phyloP scores from a whole-genome alignment of 2,113 vertebrate species.

The Propithecus coquereli region DNA sequence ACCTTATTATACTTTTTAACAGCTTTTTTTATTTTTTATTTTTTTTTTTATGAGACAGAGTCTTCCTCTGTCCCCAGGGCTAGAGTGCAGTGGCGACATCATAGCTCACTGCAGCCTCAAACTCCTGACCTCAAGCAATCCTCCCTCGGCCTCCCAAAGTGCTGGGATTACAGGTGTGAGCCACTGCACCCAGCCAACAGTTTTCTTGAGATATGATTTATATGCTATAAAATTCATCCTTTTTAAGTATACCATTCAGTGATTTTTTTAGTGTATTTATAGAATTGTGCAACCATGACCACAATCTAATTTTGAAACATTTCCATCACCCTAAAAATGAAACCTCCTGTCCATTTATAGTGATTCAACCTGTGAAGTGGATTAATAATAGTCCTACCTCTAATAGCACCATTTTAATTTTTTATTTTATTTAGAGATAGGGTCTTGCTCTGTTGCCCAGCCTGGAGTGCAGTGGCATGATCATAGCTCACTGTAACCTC shows the following conservation, averaged over 20 bases:
- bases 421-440: no score
- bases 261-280: not conserved
- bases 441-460: no score
- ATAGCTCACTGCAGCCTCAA: not conserved
- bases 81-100: not conserved
- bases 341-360: not conserved
- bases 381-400: not conserved
- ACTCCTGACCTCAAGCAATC: not conserved
- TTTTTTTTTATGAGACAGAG: not conserved
- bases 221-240: not conserved
- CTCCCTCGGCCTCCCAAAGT: not conserved
- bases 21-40: not conserved
- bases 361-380: not conserved
- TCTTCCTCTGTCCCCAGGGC: not conserved
- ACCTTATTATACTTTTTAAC: not conserved
- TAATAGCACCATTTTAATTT: not conserved
- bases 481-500: no score
- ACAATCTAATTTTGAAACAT: not conserved
- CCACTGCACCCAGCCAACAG: not conserved
- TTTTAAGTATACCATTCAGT: not conserved
- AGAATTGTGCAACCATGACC: not conserved
- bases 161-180: not conserved
- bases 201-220: not conserved
- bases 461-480: no score
- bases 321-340: not conserved